Conservation (phyloP, 1,140 invertebrate genomes). For the Delia radicum region DNA sequence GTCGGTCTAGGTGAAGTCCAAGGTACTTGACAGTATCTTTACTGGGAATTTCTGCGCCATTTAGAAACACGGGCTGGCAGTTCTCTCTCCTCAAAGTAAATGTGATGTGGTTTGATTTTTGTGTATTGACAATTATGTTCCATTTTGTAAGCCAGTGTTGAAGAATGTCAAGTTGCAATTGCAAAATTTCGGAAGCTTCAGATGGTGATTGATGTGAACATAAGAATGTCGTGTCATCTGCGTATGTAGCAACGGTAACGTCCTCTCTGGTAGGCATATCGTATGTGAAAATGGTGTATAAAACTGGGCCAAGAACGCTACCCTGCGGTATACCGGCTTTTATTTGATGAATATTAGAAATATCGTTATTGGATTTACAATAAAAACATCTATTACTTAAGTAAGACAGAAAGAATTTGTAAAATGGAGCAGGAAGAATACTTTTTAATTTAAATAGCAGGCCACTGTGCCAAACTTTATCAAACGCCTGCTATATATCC, state of each 20-base stretch:
- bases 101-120: conserved; percentile 24
- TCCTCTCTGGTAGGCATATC: neutral
- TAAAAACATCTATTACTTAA: neutral
- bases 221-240: conserved; percentile 25
- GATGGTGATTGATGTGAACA: neutral
- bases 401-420: neutral
- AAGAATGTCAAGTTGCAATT: neutral
- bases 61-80: no score
- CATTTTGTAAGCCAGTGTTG: conserved; percentile 25
- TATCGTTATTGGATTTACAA: neutral
- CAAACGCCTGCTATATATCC: conserved; percentile 24
- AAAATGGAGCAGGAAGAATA: neutral
- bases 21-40: no score
- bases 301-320: conserved; percentile 25
- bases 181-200: neutral
- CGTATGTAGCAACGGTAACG: conserved; percentile 19
- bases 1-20: no score
- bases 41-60: no score
- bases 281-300: neutral
- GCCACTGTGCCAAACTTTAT: conserved; percentile 25
- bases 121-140: conserved; percentile 27
- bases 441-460: conserved; percentile 9
- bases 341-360: neutral
- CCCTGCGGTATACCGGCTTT: conserved; percentile 30
- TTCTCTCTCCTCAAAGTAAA: no score